These are phyloP conservation scores for Microctonus hyperodae DNA, from an alignment of 2,888 invertebrate genomes.

Conservation along the genomic window DNA sequence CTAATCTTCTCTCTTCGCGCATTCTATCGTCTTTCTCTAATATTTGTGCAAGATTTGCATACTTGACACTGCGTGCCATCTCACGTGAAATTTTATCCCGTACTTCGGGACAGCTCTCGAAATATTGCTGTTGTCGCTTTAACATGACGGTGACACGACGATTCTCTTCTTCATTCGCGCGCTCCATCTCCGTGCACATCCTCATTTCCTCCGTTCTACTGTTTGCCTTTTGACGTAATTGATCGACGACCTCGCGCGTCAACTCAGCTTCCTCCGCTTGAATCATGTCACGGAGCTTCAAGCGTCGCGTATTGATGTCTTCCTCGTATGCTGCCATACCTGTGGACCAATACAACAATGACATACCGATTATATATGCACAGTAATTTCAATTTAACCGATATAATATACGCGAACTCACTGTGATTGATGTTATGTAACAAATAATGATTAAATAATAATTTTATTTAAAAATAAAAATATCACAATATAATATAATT, in stretches of 20 bases:
- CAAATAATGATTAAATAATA: no score
- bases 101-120: slow-evolving; percentile 63
- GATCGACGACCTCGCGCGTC: slow-evolving; percentile 66
- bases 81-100: slow-evolving; percentile 63
- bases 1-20: slow-evolving; percentile 67
- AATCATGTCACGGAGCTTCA: slow-evolving; percentile 58
- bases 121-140: slow-evolving; percentile 63
- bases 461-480: no score
- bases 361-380: background rate
- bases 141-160: slow-evolving; percentile 64
- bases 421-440: no score
- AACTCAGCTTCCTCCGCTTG: slow-evolving; percentile 65
- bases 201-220: slow-evolving; percentile 66
- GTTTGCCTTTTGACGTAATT: slow-evolving; percentile 66
- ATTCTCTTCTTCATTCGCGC: slow-evolving; percentile 66
- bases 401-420: no score
- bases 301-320: slow-evolving; percentile 63
- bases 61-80: slow-evolving; percentile 66
- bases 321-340: slow-evolving; percentile 65
- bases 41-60: slow-evolving; percentile 70
- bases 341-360: background rate
- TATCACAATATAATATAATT: no score
- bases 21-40: slow-evolving; percentile 67
- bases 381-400: background rate
- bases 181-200: slow-evolving; percentile 62